A percentile compares a stretch with the other conserved stretches of the same genome.
These are phyloP conservation scores for Gallirallus australis DNA, from an alignment of 2,797 vertebrate genomes.

Conservation along the genomic window DNA sequence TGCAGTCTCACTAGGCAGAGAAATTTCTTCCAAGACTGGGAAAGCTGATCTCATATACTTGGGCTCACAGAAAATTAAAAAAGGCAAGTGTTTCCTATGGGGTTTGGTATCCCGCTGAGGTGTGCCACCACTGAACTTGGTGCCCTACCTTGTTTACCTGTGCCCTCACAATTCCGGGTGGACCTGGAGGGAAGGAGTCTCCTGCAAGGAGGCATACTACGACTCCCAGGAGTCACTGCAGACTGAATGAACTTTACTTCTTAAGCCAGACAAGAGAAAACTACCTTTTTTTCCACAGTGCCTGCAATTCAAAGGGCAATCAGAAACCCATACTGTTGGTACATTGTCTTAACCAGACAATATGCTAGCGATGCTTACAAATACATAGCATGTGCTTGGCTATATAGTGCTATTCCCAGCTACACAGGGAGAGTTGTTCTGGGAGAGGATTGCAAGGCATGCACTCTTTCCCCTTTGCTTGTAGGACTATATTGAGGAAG, in stretches of 20 bases:
- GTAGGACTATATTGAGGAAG: neutral
- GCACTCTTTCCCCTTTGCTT: neutral
- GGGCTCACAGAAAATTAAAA: slow-evolving; percentile 43
- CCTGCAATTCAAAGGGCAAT: slow-evolving; percentile 8
- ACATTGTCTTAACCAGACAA: neutral
- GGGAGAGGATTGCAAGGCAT: neutral
- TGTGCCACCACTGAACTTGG: neutral
- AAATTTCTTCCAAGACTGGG: slow-evolving; percentile 3
- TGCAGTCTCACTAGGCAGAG: neutral
- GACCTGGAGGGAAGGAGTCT: neutral
- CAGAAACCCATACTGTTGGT: neutral
- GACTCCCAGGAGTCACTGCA: slow-evolving; percentile 32
- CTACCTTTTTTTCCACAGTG: neutral
- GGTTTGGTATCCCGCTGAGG: slow-evolving; percentile 33
- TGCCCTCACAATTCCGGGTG: neutral
- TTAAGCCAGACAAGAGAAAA: neutral
- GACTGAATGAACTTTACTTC: slow-evolving; percentile 13
- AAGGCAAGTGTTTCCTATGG: slow-evolving; percentile 12
- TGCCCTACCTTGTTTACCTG: slow-evolving; percentile 32
- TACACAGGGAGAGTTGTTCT: neutral
- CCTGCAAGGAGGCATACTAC: neutral
- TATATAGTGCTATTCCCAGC: neutral
- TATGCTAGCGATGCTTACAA: neutral
- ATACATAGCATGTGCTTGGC: neutral
- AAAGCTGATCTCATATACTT: slow-evolving; percentile 4